Conservation (phyloP, 2,113 vertebrate genomes). For the Athene cunicularia region DNA sequence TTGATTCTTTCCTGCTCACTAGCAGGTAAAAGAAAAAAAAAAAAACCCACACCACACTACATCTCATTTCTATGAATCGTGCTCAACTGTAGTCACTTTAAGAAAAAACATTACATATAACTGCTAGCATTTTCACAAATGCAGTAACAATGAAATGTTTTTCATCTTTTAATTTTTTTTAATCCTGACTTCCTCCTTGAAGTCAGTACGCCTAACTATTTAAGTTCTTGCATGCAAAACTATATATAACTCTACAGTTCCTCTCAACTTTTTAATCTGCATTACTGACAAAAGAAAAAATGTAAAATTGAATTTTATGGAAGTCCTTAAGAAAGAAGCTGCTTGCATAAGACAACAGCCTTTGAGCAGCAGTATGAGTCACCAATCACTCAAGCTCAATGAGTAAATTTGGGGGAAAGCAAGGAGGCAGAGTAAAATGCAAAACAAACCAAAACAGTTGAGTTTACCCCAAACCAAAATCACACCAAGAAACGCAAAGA, state of each 20-base stretch:
- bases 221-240: not conserved
- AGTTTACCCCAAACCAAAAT: not conserved
- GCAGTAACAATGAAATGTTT: not conserved
- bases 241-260: not conserved
- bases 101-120: not conserved
- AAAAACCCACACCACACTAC: not conserved
- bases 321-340: not conserved
- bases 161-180: not conserved
- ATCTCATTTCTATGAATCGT: not conserved
- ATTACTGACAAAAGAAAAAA: not conserved
- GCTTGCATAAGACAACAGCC: not conserved
- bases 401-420: not conserved
- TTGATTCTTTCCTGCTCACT: not conserved
- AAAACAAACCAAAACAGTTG: not conserved
- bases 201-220: not conserved
- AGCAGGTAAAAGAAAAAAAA: not conserved
- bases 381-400: not conserved
- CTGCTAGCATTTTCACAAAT: not conserved
- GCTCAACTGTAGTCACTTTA: not conserved
- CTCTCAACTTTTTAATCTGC: not conserved
- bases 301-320: not conserved
- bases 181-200: not conserved
- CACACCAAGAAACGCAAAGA: not conserved
- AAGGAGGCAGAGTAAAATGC: not conserved
- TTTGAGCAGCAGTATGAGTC: not conserved